Conservation (phyloP, 2,113 vertebrate genomes). For the Silurus meridionalis region DNA sequence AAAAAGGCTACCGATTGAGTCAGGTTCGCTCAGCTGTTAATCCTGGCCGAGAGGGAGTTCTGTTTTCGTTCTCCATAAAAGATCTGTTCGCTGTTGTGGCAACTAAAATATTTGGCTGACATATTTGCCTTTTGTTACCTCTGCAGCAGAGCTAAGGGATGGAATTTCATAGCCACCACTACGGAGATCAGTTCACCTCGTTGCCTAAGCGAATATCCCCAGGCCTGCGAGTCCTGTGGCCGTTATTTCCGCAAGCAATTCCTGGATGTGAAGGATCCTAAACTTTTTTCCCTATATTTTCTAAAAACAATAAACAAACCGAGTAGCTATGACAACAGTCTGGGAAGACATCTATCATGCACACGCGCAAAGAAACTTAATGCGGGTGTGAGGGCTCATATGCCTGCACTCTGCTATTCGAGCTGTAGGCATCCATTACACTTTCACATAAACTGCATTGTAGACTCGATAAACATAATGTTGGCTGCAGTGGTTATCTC, state of each 20-base stretch:
- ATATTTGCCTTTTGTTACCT: constrained; percentile 54
- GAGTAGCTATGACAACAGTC: constrained; percentile 14
- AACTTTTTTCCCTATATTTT: neutral
- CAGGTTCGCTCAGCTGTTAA: constrained; percentile 61
- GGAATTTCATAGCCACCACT: constrained; percentile 69
- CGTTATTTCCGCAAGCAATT: constrained; percentile 12
- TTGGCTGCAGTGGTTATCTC: neutral
- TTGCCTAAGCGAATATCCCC: constrained; percentile 21
- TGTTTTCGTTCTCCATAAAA: constrained; percentile 58
- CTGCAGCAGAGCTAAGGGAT: constrained; percentile 51
- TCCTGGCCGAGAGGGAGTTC: constrained; percentile 60
- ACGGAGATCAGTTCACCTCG: constrained; percentile 43
- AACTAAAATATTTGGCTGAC: constrained; percentile 64
- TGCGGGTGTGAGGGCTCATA: neutral
- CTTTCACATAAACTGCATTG: neutral
- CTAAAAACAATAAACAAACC: neutral
- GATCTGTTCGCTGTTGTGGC: constrained; percentile 57
- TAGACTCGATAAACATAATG: neutral
- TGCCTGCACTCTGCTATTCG: constrained; percentile 8
- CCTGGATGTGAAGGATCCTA: neutral
- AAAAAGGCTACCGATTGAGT: constrained; percentile 61
- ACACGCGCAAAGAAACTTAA: constrained; percentile 1
- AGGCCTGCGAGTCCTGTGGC: neutral
- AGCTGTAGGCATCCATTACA: constrained; percentile 21
- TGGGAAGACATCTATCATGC: neutral